A percentile compares a stretch with the other conserved stretches of the same genome.
These are phyloP conservation scores for Lanius ludovicianus DNA, from an alignment of 2,113 vertebrate genomes.

Conservation along the genomic window DNA sequence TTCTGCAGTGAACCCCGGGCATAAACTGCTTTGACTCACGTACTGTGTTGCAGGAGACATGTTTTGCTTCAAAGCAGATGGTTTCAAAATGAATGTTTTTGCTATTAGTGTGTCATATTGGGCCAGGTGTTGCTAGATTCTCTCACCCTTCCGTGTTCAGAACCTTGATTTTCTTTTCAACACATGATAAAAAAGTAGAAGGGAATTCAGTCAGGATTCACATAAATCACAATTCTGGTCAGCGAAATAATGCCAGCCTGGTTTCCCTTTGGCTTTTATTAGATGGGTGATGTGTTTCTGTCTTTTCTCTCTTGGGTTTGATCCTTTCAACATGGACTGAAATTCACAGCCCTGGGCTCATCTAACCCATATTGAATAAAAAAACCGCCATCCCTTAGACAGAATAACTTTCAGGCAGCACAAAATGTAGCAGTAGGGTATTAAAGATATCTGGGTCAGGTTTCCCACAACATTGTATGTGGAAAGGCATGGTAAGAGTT, in stretches of 20 bases:
- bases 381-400: rapidly evolving
- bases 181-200: neutral
- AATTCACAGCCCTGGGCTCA: neutral
- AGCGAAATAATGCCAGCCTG: neutral
- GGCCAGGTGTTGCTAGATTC: neutral
- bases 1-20: rapidly evolving
- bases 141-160: neutral
- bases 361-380: neutral
- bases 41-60: neutral
- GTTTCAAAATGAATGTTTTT: neutral
- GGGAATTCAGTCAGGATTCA: neutral
- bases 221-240: neutral
- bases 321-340: neutral
- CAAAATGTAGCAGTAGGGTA: neutral
- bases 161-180: neutral
- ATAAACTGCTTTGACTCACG: neutral
- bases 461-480: neutral
- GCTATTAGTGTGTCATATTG: neutral
- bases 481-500: neutral
- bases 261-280: neutral
- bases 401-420: neutral
- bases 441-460: neutral
- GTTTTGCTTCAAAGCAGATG: neutral
- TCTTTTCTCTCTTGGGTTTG: neutral
- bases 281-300: neutral